Base-by-base conservation (phyloP, 2,888 invertebrate genomes). In the Podabrus alpinus region DNA sequence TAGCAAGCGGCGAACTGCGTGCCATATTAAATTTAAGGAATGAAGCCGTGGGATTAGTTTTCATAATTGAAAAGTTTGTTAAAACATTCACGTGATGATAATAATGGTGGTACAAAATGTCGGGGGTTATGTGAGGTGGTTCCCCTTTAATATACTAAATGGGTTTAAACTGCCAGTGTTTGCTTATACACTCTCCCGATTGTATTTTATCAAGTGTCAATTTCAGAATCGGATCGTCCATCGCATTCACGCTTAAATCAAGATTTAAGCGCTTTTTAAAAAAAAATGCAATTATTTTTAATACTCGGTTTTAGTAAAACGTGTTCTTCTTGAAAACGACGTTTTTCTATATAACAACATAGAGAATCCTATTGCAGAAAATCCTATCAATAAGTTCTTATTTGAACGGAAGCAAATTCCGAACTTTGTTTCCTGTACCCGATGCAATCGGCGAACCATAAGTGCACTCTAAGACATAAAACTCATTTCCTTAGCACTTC, bases 31-130 rank as follows among this genome's bases (percentile, higher is more conserved):
- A 79, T 80, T 79, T 76, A 74, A 68, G 80, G 77, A 79, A 78
- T 77, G 75, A 79, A 78, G 73, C 73, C 64, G 72, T 72, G 76
- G 79, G 80, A 79, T 80, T 80, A 80, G 79, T 80, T 74, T 80
- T 78, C 79, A 79, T 80, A 80, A 80, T 80, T 80, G 80, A 80
- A 80, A 80, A 80, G 80, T 80, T 80, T 80, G 78, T 80, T 78
- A 78, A 73, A 76, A 77, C 76, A 79, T 80, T 79, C 77, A 79
- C 79, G 79, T 79, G 77, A 77, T 71, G 77, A 73, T 75, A 67
- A 61, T 66, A 21, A 61, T 60, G 69, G 75, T 25, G 68, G 75
- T 45, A 73, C 68, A 60, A 61, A 68, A 71, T 5, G 66, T 59
- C 60, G 76, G 67, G n/a, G 66, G 59, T 62, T 24, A 25, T 66